Evolutionary conservation across 30 jellyfish, hydroid and myxozoan genomes (phyloP), one percentile per base, ranked within the genome.

Genomic region (Pelagia noctiluca): DNA sequence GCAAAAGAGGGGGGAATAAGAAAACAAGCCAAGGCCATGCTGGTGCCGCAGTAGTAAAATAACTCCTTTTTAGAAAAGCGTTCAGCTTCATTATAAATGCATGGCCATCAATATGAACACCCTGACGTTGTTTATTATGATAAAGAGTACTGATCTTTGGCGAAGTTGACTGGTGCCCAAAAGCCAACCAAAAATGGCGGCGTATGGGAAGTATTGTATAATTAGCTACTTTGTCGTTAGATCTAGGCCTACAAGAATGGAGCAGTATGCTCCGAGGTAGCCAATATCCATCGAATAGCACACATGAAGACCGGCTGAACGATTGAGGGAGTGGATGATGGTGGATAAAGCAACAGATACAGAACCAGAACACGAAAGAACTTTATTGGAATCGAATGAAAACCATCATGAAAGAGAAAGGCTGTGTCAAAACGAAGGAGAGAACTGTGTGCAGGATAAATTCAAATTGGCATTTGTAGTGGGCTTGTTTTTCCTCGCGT

Each of bases 61-160:
- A 10, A 10, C 16, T 52, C 4, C 68, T 52, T 2, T 5, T 3
- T 52, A 10, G 12, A 52, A 52, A 52, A 3, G 12, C 30, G 21
- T 3, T 52, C 21, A 10, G 68, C 28, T 52, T 52, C 68, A 52
- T 52, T 52, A 19, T 52, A 52, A 30, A 52, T 10, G 85, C 76
- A 57, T 71, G 78, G 79, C 69, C 92, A 68, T 82, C 92, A 82
- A 82, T 82, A 36, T 71, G 54, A 69, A 37, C 92, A 82, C 92
- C 92, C 35, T 64, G 92, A 82, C 34, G 38, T 69, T 82, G 92
- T 82, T 82, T 82, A 82, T 61, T 35, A 49, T 67, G 80, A 70
- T 68, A 35, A 37, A 60, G 63, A 72, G 47, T 75, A 49, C 75
- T 84, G 94, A 84, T 85, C 88, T 71, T 82, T 70, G 47, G 57